phyloP scores from a whole-genome alignment of 1,140 invertebrate genomes.

The Venturia canescens region DNA sequence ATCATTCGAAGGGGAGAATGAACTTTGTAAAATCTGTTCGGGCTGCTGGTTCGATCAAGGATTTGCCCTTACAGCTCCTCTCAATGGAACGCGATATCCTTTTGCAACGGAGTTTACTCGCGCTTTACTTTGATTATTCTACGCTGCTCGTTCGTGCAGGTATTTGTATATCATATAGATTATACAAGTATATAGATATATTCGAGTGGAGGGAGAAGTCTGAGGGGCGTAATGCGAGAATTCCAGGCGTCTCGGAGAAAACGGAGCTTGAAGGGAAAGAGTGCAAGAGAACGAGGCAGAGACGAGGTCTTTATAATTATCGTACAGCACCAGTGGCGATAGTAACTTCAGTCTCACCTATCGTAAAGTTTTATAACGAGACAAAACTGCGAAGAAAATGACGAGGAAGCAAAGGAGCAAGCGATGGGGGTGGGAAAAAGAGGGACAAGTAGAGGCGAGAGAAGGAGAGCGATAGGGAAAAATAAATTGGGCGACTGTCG shows the following conservation, averaged over 20 bases:
- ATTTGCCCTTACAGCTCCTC: too few relatives aligned
- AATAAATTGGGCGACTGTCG: constrained; percentile 20
- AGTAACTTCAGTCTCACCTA: constrained; percentile 24
- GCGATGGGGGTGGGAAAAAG: background rate
- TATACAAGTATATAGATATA: background rate
- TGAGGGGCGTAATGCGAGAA: constrained; percentile 13
- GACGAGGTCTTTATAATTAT: constrained; percentile 29
- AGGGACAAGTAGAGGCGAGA: background rate
- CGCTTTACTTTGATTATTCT: constrained; percentile 2
- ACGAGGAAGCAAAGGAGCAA: background rate
- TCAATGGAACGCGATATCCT: background rate
- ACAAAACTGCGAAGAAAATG: background rate
- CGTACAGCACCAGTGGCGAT: constrained; percentile 1
- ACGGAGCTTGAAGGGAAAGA: background rate
- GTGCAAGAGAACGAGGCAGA: background rate
- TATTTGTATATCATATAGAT: background rate
- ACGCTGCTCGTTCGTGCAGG: background rate
- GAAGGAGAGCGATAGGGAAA: background rate
- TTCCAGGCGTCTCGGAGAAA: background rate
- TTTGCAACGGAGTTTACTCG: background rate
- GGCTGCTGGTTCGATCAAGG: constrained; percentile 7
- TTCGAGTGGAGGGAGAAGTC: background rate
- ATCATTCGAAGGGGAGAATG: background rate
- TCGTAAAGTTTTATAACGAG: constrained; percentile 44
- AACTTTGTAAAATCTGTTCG: constrained; percentile 7